These are phyloP conservation scores for Sebastes matsubarae DNA, from an alignment of 2,797 vertebrate species.

Conservation along the genomic window DNA sequence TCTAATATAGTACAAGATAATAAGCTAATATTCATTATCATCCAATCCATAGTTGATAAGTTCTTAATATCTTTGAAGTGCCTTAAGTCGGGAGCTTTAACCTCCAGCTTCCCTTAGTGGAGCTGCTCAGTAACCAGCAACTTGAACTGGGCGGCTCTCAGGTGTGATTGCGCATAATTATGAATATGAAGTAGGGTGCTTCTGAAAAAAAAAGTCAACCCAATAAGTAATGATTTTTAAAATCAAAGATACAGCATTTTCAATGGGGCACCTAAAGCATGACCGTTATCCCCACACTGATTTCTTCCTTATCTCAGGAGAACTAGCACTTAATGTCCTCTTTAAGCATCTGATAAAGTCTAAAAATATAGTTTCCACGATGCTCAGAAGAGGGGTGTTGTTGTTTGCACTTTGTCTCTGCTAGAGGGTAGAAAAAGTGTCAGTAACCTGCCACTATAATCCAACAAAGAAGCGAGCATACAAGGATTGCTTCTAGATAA, in stretches of 20 bases:
- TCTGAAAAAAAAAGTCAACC: neutral
- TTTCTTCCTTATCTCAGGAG: conserved; percentile 11
- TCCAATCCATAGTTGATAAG: neutral
- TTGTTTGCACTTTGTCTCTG: conserved; percentile 39
- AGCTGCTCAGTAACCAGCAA: conserved; percentile 26
- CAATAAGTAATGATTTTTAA: neutral
- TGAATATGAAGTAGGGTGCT: neutral
- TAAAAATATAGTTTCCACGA: conserved; percentile 7
- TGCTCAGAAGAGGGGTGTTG: neutral
- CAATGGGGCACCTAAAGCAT: neutral
- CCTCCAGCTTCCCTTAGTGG: neutral
- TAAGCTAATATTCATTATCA: neutral
- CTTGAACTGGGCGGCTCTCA: conserved; percentile 13
- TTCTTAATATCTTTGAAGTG: conserved; percentile 42
- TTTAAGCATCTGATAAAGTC: conserved; percentile 6
- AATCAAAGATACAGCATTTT: neutral
- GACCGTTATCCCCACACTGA: neutral
- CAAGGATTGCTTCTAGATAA: neutral
- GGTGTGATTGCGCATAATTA: neutral
- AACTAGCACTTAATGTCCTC: conserved; percentile 4
- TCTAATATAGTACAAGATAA: neutral
- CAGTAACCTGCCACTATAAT: conserved; percentile 22
- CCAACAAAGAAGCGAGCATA: neutral
- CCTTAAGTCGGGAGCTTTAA: conserved; percentile 35
- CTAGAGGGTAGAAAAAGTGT: conserved; percentile 14